Evolutionary conservation across 2,113 vertebrate genomes (phyloP), one percentile per base, ranked within the genome.

Genomic region (Esox niger): DNA sequence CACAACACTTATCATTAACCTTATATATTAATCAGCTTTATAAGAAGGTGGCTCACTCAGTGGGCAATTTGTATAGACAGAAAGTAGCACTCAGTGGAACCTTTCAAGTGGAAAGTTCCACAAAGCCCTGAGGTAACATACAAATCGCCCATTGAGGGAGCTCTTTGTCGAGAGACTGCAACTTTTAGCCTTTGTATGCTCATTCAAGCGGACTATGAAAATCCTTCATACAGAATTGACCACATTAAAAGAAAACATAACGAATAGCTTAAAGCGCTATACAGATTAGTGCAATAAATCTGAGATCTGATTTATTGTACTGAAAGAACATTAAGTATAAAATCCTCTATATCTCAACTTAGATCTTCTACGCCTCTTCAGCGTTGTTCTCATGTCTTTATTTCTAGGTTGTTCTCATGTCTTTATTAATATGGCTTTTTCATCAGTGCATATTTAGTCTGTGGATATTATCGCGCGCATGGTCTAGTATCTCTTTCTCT

Each of bases 131-230:
- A 70, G 55, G 62, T 80, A 76, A 77, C 13, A 3, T 29, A 64
- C 0, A 7, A 64, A 56, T 49, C 66, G 68, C 27, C 74, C 77
- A 73, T 80, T 81, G 73, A 82, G 73, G 78, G 33, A 55, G 56
- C 60, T 69, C 62, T 68, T 69, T 79, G 77, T 82, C 69, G 69
- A 78, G 57, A 77, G 63, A 60, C 29, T 31, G 25, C 1, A 56
- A 38, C 72, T 87, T 87, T 84, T 76, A 84, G 83, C 71, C 62
- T 32, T 27, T 69, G 63, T 70, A 52, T 30, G 60, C 66, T 70
- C 54, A 52, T 62, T 76, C 64, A 62, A 76, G 75, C 32, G 68
- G 70, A 70, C 78, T 56, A 73, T 82, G 74, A 54, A 74, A 77
- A 84, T 79, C 72, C 79, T 47, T 15, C 38, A 43, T 43, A 43